Evolutionary conservation across 2,888 invertebrate species (phyloP), one percentile per base, ranked within the genome.

Genomic region (Macrostomum cliftonense): DNA sequence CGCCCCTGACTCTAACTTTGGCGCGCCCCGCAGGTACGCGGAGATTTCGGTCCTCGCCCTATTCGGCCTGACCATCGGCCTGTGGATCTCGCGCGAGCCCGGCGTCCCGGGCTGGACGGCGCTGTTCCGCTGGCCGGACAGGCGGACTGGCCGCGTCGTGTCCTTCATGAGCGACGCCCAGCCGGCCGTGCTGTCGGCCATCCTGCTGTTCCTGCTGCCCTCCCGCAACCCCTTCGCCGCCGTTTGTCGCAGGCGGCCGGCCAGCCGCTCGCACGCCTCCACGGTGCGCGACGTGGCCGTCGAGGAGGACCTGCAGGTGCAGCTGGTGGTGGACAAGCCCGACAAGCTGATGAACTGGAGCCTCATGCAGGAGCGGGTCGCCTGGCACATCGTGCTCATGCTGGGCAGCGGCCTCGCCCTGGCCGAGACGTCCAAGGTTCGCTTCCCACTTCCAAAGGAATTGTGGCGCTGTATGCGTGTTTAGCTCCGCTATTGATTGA

Each of bases 71-170:
- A 37, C 38, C 38, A 38, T 45, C 14, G 13, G 81, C 47, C 74
- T 89, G 59, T 91, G 88, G 80, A 82, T 89, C 67, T 82, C 87
- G 67, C 77, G 88, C 45, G 79, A 80, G 53, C 89, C 89, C 0
- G 83, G 84, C 53, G 79, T 86, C 60, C 73, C 75, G 0, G 89
- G 89, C 1, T 89, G 89, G 87, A 82, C 83, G 2, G 52, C 53
- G 12, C 56, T 67, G 12, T 68, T 72, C 45, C 16, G 47, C 28
- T 4, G 28, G 5, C 4, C 28, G 5, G 28, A 28, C 28, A 28
- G 9, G 28, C 28, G 28, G 5, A 28, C 28, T 28, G 28, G 28
- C 28, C 28, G 28, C 28, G 9, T 9, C 28, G 28, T 28, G 9
- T 28, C 28, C 28, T 28, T 28, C 28, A 28, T 28, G 28, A 28